Evolutionary conservation across 1,140 invertebrate species (phyloP), one percentile per base, ranked within the genome.

Genomic region (Neodiprion lecontei): DNA sequence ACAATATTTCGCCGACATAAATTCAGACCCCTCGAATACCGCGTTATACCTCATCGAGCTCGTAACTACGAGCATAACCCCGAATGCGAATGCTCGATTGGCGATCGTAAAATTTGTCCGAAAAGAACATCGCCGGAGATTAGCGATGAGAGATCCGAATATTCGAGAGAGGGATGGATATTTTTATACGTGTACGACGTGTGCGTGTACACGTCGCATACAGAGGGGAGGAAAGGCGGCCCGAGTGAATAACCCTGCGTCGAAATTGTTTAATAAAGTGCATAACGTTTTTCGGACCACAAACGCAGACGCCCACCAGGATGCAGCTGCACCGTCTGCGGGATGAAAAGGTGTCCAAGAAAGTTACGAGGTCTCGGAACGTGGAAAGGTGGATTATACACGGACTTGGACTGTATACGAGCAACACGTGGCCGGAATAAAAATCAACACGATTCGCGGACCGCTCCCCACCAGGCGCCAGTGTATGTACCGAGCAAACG

Each of bases 1-100:
- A 71, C 5, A 49, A 71, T 71, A 49, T 71, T 71, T 49, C 70
- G n/a, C 53, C n/a, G 70, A 71, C 21, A 71, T 71, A 71, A 71
- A 71, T 71, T 71, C 48, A 14, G 53, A 23, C 14, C 48, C 70
- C 70, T 48, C 48, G 17, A 7, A 47, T 17, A 69, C 28, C 11
- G 40, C 17, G 48, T 47, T 40, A 40, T 40, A 40, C 28, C 1
- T 2, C 28, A 40, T 61, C 53, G 5, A 11, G 53, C 11, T 61
- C 28, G 28, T 40, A 40, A 40, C 28, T 40, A 40, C 17, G 17
- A 21, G 17, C 17, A 21, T 40, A 40, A 40, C 28, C 28, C 28
- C 28, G 28, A 21, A 21, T 21, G 28, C 28, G 2, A 40, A 40
- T 40, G 28, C 28, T 40, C 28, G 28, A 40, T 40, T 40, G 28